These are phyloP conservation scores for Silurus aristotelis DNA, from an alignment of 2,797 vertebrate genomes.

Conservation along the genomic window DNA sequence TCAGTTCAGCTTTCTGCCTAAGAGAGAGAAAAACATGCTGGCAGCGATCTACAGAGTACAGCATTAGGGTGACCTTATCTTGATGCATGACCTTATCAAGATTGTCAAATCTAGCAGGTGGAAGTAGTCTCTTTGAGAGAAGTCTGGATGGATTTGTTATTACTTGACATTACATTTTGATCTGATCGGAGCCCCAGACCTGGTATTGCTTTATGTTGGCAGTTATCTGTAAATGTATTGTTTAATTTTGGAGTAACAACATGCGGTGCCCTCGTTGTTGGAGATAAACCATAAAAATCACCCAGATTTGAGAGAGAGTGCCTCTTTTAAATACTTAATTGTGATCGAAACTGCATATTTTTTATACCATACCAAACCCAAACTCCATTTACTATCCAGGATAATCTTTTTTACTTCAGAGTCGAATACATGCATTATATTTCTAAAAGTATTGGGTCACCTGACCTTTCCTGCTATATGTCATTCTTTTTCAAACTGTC, in stretches of 20 bases:
- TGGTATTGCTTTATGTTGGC: background rate
- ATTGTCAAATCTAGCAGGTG: conserved; percentile 10
- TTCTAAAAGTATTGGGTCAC: no score
- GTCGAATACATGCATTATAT: no score
- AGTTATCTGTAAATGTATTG: background rate
- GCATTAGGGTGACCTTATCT: conserved; percentile 10
- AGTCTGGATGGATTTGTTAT: conserved; percentile 19
- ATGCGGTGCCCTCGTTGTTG: background rate
- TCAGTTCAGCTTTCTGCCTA: conserved; percentile 35
- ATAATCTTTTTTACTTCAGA: no score
- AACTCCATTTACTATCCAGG: no score
- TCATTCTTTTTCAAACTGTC: no score
- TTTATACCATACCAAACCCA: no score
- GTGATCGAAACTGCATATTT: background rate
- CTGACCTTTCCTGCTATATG: no score
- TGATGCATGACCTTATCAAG: conserved; percentile 35
- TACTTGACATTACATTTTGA: conserved; percentile 11
- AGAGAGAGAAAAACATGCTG: conserved; percentile 8
- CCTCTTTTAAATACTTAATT: no score
- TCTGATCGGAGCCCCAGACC: background rate
- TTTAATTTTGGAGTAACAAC: background rate
- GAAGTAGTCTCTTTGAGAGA: conserved; percentile 13
- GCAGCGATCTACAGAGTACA: conserved; percentile 4
- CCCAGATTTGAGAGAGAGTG: background rate
- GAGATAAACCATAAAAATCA: background rate